phyloP scores from a whole-genome alignment of 2,888 invertebrate genomes.

The Plebejus anna region DNA sequence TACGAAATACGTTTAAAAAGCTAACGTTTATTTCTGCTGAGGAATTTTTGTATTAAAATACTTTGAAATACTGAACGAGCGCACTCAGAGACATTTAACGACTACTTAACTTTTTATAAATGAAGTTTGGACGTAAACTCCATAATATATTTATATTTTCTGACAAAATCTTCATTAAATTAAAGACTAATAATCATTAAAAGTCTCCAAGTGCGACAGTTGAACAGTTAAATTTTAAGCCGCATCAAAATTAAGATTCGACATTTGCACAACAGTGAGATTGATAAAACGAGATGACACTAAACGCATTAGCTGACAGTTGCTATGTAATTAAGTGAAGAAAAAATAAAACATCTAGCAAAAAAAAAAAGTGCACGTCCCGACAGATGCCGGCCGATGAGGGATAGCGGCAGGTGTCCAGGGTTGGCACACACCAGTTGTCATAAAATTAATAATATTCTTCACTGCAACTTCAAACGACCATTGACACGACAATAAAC shows the following conservation, averaged over 20 bases:
- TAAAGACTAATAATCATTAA: too few species aligned
- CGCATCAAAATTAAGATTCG: not conserved
- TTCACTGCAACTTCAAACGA: constrained; percentile 25
- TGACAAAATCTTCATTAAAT: too few species aligned
- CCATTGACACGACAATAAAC: constrained; percentile 33
- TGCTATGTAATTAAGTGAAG: constrained; percentile 57
- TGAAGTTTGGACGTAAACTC: not conserved
- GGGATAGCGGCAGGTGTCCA: constrained; percentile 69
- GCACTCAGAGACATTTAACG: too few species aligned
- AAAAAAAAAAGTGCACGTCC: constrained; percentile 55
- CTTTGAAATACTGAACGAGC: not conserved
- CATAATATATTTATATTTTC: too few species aligned
- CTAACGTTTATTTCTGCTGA: not conserved
- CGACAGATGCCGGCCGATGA: constrained; percentile 71
- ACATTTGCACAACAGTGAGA: not conserved
- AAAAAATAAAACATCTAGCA: constrained; percentile 42
- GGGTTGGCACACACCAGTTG: constrained; percentile 50
- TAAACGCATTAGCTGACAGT: constrained; percentile 46
- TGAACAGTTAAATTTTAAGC: not conserved
- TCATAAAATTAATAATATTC: constrained; percentile 32
- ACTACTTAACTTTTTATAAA: not conserved
- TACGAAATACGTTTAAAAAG: not conserved
- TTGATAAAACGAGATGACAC: constrained; percentile 6
- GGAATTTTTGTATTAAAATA: not conserved
- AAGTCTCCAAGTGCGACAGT: too few species aligned